Percentiles rank a stretch among this genome's conserved stretches.
Conservation (phyloP, 2,888 invertebrate genomes). For the Cheilosia vulpina region DNA sequence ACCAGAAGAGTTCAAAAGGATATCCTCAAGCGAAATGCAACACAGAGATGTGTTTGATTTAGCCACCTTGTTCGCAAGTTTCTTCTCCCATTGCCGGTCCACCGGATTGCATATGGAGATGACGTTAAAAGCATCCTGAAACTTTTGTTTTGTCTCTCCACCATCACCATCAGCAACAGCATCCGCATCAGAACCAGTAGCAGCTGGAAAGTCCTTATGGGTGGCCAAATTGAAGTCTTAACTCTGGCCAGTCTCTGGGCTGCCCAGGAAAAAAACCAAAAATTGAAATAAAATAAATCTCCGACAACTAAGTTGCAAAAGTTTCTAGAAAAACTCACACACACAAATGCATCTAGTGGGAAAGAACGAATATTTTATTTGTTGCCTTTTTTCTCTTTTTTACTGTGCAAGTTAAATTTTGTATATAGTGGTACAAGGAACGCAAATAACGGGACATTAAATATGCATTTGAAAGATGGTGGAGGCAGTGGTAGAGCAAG, state of each 20-base stretch:
- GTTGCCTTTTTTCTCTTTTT: slow-evolving; percentile 15
- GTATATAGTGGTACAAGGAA: slow-evolving; percentile 71
- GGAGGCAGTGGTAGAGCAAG: slow-evolving; percentile 34
- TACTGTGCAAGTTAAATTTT: slow-evolving; percentile 34
- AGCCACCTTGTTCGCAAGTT: slow-evolving; percentile 27
- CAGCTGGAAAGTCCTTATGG: slow-evolving; percentile 73
- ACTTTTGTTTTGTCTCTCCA: slow-evolving; percentile 72
- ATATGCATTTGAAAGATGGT: slow-evolving; percentile 76
- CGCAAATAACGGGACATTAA: slow-evolving; percentile 77
- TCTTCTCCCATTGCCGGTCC: not conserved
- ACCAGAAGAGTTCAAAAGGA: slow-evolving; percentile 72
- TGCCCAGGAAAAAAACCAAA: slow-evolving; percentile 41
- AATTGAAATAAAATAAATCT: slow-evolving; percentile 74
- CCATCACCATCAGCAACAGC: slow-evolving; percentile 65
- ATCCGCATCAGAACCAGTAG: slow-evolving; percentile 43
- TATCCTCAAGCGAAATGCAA: slow-evolving; percentile 73
- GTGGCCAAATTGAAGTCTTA: slow-evolving; percentile 71
- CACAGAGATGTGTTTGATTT: slow-evolving; percentile 73
- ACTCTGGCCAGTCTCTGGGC: slow-evolving; percentile 31
- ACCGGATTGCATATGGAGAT: slow-evolving; percentile 68
- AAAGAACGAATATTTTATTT: slow-evolving; percentile 57
- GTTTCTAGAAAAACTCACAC: slow-evolving; percentile 56
- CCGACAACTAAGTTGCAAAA: slow-evolving; percentile 67
- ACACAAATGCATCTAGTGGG: not conserved
- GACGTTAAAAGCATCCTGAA: slow-evolving; percentile 73